These are phyloP conservation scores for Zaprionus obscuricornis DNA, from an alignment of 2,888 invertebrate genomes.

Conservation along the genomic window DNA sequence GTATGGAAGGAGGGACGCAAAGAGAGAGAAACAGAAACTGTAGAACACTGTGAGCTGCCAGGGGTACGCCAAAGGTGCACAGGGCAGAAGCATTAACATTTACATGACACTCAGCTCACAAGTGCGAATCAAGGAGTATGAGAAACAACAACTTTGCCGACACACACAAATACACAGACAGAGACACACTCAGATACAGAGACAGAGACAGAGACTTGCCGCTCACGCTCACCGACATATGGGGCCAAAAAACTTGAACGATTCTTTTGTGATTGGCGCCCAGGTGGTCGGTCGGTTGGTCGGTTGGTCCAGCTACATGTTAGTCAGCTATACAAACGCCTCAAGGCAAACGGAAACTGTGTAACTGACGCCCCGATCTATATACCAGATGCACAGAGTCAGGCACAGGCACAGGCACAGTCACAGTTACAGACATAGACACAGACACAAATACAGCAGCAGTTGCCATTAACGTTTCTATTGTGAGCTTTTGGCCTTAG, in stretches of 20 bases:
- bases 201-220: too few species aligned
- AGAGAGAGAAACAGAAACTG: too few species aligned
- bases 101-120: conserved; percentile 67
- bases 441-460: conserved; percentile 28
- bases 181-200: background rate
- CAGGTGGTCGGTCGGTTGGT: conserved; percentile 52
- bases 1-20: background rate
- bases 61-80: conserved; percentile 60
- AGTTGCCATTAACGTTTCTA: conserved; percentile 74
- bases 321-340: conserved; percentile 51
- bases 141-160: conserved; percentile 55
- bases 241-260: conserved; percentile 63
- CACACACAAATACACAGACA: conserved; percentile 5
- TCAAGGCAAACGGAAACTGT: conserved; percentile 73
- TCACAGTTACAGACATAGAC: background rate
- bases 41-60: too few species aligned
- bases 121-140: conserved; percentile 23
- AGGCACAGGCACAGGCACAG: background rate
- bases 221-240: too few species aligned
- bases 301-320: conserved; percentile 43
- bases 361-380: conserved; percentile 65
- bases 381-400: conserved; percentile 22
- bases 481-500: conserved; percentile 76
- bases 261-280: conserved; percentile 70
- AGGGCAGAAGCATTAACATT: conserved; percentile 75